Evolutionary conservation across 2,113 vertebrate species (phyloP).

Genomic region (Serinus canaria): DNA sequence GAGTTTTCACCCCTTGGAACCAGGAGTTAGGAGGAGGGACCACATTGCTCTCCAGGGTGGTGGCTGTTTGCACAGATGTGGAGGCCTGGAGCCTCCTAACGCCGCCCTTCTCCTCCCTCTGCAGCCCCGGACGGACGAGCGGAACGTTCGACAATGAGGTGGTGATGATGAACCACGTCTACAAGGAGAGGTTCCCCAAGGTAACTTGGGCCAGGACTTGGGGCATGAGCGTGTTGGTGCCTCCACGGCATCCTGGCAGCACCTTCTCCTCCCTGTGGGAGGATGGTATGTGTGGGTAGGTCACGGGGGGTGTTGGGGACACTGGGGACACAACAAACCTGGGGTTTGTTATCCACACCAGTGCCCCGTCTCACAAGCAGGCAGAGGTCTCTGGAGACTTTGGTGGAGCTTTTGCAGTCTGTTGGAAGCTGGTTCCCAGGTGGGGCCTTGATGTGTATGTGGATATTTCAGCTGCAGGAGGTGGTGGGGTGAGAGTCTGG

Average conservation of each 20-base stretch:
- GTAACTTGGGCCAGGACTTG: constrained; percentile 55
- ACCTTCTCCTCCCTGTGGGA: neutral
- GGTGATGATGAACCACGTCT: constrained; percentile 99
- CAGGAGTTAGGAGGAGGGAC: neutral
- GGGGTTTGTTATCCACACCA: neutral
- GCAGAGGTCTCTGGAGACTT: neutral
- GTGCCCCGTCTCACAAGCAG: neutral
- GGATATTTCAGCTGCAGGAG: neutral
- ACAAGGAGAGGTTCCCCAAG: constrained; percentile 97
- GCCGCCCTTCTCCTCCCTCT: too few species aligned
- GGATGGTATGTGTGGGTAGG: neutral
- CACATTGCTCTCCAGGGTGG: neutral
- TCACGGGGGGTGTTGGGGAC: neutral
- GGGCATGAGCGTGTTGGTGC: rapidly evolving
- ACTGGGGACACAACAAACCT: neutral
- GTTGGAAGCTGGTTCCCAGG: neutral
- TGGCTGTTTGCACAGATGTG: neutral
- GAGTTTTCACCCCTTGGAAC: neutral
- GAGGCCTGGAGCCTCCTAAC: neutral
- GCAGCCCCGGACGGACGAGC: constrained; percentile 65
- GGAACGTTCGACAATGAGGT: constrained; percentile 93
- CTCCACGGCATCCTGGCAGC: neutral
- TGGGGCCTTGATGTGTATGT: neutral
- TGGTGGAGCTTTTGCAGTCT: neutral
- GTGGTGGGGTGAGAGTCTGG: neutral